Evolutionary conservation across 2,797 vertebrate species (phyloP).

Genomic region (Myripristis jacobus): DNA sequence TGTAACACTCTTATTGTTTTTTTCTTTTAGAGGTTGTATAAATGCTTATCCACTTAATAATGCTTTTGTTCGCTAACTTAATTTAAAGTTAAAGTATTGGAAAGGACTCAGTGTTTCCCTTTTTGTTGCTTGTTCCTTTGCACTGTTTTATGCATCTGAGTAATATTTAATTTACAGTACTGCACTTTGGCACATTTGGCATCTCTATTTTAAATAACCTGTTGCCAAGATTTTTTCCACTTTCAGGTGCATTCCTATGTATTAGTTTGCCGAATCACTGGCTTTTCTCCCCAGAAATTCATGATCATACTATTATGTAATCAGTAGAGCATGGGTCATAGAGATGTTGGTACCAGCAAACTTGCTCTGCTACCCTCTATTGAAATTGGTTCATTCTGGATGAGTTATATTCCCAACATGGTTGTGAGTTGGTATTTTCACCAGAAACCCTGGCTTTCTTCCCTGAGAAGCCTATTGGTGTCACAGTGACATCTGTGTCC

Average conservation of each 20-base stretch:
- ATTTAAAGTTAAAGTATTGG: not conserved
- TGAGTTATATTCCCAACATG: not conserved
- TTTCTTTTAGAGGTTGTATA: not conserved
- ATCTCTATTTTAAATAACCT: too few species aligned
- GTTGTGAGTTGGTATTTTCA: not conserved
- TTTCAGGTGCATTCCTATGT: too few species aligned
- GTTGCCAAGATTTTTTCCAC: too few species aligned
- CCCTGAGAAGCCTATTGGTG: not conserved
- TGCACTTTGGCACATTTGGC: too few species aligned
- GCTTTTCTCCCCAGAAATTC: too few species aligned
- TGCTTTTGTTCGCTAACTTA: not conserved
- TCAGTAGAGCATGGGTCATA: too few species aligned
- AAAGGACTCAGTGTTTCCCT: not conserved
- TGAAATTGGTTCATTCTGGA: not conserved
- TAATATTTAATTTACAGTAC: too few species aligned
- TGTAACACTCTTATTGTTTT: not conserved
- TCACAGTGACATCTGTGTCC: not conserved
- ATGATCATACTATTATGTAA: too few species aligned
- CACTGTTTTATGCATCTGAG: too few species aligned
- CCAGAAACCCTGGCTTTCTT: not conserved
- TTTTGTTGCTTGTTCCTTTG: not conserved
- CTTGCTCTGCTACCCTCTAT: too few species aligned
- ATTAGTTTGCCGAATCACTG: too few species aligned
- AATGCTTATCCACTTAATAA: not conserved
- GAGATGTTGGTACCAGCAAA: not conserved